These are phyloP conservation scores for Oncorhynchus gorbuscha DNA, from an alignment of 2,113 vertebrate species.

Conservation along the genomic window DNA sequence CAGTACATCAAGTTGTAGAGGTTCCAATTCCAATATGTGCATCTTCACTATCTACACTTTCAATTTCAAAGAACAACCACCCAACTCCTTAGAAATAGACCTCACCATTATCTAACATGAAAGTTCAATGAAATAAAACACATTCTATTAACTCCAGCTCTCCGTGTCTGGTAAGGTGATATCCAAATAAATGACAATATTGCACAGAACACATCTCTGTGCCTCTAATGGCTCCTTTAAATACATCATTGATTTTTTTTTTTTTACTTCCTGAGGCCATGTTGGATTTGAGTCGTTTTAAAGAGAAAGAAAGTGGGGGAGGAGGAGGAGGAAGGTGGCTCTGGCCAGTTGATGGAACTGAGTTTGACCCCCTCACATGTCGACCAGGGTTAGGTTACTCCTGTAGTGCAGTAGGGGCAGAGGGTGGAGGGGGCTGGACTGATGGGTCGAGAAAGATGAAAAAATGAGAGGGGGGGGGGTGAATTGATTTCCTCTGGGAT, in stretches of 20 bases:
- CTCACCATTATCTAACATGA: background rate
- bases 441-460: background rate
- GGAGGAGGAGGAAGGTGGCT: constrained; percentile 42
- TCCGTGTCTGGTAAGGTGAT: constrained; percentile 31
- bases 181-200: constrained; percentile 66
- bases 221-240: constrained; percentile 67
- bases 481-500: constrained; percentile 94
- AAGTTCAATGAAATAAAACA: constrained; percentile 39
- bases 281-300: constrained; percentile 15
- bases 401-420: constrained; percentile 70
- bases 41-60: constrained; percentile 64
- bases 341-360: constrained; percentile 73
- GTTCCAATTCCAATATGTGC: constrained; percentile 26
- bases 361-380: constrained; percentile 70
- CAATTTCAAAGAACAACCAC: constrained; percentile 43
- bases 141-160: constrained; percentile 12
- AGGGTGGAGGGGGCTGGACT: constrained; percentile 5
- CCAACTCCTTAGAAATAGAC: too few relatives aligned
- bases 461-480: constrained; percentile 44
- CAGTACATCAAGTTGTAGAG: constrained; percentile 29
- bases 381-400: constrained; percentile 79
- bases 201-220: constrained; percentile 55
- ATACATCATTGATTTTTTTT: constrained; percentile 72
- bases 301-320: constrained; percentile 18
- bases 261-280: constrained; percentile 38